These are phyloP conservation scores for Agriopis leucophaearia DNA, from an alignment of 2,888 invertebrate genomes.

Conservation along the genomic window DNA sequence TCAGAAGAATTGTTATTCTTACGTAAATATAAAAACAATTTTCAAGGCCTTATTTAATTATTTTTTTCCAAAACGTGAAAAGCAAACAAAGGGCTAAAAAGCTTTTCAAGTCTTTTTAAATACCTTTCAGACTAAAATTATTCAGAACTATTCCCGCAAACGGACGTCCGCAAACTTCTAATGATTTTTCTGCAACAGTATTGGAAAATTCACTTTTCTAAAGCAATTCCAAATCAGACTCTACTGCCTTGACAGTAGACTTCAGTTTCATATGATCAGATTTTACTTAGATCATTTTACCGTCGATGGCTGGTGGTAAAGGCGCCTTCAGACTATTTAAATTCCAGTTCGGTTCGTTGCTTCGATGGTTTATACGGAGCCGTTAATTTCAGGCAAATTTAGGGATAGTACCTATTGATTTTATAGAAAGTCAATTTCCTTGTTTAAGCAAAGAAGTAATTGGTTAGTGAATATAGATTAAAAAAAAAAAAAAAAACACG, in stretches of 20 bases:
- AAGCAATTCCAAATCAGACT: constrained; percentile 40
- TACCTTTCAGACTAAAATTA: constrained; percentile 51
- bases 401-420: constrained; percentile 68
- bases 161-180: constrained; percentile 58
- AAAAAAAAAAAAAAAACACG: not conserved
- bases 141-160: constrained; percentile 53
- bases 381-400: constrained; percentile 85
- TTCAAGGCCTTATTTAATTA: not conserved
- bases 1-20: too few relatives aligned
- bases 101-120: constrained; percentile 9
- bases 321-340: constrained; percentile 84
- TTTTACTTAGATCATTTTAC: constrained; percentile 56
- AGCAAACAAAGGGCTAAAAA: constrained; percentile 6
- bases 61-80: not conserved
- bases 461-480: too few relatives aligned
- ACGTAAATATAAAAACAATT: too few relatives aligned
- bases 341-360: constrained; percentile 86
- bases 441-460: too few relatives aligned
- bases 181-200: constrained; percentile 59
- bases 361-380: constrained; percentile 83
- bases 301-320: constrained; percentile 65
- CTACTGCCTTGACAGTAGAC: constrained; percentile 36
- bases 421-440: constrained; percentile 33
- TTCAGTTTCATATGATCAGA: constrained; percentile 46
- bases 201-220: constrained; percentile 49